These are phyloP conservation scores for Drosophila tani DNA, from an alignment of 1,140 invertebrate genomes.

Conservation along the genomic window DNA sequence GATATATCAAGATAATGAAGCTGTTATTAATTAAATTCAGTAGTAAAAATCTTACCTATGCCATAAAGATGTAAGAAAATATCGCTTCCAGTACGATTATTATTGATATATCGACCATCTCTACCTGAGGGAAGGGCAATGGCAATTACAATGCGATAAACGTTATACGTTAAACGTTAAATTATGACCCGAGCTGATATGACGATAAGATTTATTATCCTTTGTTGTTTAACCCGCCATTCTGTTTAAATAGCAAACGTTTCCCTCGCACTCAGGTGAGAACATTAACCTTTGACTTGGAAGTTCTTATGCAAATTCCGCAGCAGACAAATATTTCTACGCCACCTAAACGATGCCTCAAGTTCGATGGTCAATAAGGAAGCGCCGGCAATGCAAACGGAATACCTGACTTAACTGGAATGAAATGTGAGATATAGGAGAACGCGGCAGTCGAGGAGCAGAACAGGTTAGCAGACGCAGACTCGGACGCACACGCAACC, in stretches of 20 bases:
- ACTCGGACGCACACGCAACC: background rate
- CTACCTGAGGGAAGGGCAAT: too few relatives aligned
- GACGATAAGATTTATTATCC: conserved; percentile 42
- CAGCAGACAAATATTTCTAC: background rate
- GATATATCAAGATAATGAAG: background rate
- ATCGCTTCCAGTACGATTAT: background rate
- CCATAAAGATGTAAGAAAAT: background rate
- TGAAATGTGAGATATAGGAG: conserved; percentile 32
- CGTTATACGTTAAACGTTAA: conserved; percentile 28
- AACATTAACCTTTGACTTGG: conserved; percentile 19
- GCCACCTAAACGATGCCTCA: conserved; percentile 3
- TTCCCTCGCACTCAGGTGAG: background rate
- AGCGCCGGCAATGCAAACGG: conserved; percentile 16
- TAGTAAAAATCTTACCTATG: background rate
- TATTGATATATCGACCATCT: conserved; percentile 1
- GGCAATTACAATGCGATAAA: conserved; percentile 26
- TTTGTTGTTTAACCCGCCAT: conserved; percentile 16
- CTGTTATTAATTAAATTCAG: background rate
- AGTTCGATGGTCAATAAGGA: conserved; percentile 33
- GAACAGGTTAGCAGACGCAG: conserved; percentile 30
- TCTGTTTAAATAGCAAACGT: conserved; percentile 5
- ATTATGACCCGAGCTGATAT: conserved; percentile 27
- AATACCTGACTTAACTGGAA: conserved; percentile 26
- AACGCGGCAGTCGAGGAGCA: conserved; percentile 2
- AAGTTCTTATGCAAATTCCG: conserved; percentile 15